Percentiles rank a stretch among this genome's conserved stretches.
phyloP scores from a whole-genome alignment of 2,888 invertebrate species.

The Zootermopsis nevadensis region DNA sequence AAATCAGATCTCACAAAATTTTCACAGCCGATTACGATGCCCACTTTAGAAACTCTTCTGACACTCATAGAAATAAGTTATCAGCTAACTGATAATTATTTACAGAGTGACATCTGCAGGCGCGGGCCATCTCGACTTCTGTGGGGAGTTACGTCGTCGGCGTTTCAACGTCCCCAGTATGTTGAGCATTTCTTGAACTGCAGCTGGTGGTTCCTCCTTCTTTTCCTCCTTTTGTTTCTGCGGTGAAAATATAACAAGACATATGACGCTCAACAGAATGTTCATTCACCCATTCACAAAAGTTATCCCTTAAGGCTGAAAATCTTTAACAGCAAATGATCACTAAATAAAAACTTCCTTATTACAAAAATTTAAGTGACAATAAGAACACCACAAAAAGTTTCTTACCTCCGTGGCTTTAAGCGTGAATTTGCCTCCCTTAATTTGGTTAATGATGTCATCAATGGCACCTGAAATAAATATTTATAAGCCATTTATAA shows the following conservation, averaged over 20 bases:
- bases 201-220: constrained; percentile 68
- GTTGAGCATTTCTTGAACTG: constrained; percentile 75
- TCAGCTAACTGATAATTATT: background rate
- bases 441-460: constrained; percentile 81
- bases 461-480: constrained; percentile 69
- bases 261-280: too few species aligned
- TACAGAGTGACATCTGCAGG: constrained; percentile 45
- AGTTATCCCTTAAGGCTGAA: too few species aligned
- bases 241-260: constrained; percentile 40
- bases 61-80: too few species aligned
- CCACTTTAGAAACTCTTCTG: too few species aligned
- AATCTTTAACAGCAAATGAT: too few species aligned
- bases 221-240: constrained; percentile 70
- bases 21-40: too few species aligned
- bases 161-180: constrained; percentile 73
- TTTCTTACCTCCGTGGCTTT: constrained; percentile 71
- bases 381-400: background rate
- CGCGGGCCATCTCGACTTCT: constrained; percentile 15
- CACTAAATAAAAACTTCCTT: background rate
- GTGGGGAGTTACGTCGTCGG: constrained; percentile 61
- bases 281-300: too few species aligned
- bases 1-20: too few species aligned
- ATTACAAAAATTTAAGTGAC: constrained; percentile 32
- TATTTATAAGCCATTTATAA: background rate
- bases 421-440: constrained; percentile 78